phyloP scores from a whole-genome alignment of 2,113 vertebrate species.

The Anas platyrhynchos region DNA sequence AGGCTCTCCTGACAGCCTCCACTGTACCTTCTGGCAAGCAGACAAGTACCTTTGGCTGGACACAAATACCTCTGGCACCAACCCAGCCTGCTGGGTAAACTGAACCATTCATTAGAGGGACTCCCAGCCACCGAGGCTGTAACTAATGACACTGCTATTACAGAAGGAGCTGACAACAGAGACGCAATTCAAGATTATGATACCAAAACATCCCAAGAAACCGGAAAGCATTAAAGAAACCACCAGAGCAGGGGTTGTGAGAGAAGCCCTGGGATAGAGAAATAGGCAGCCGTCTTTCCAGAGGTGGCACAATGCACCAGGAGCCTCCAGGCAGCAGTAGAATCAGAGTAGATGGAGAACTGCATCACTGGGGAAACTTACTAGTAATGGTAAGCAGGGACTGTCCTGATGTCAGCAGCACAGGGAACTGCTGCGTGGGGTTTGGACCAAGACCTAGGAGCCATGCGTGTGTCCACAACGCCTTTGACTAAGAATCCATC shows the following conservation, averaged over 20 bases:
- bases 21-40: conserved; percentile 9
- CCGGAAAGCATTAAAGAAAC: not conserved
- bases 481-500: not conserved
- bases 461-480: not conserved
- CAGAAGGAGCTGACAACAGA: conserved; percentile 25
- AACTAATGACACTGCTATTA: not conserved
- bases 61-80: conserved; percentile 36
- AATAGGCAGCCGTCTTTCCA: not conserved
- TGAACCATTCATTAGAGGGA: not conserved
- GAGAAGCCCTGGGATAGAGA: not conserved
- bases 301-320: not conserved
- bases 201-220: conserved; percentile 52
- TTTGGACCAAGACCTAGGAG: too few relatives aligned
- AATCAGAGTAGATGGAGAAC: not conserved
- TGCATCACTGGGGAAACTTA: fast-evolving
- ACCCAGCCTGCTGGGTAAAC: conserved; percentile 23
- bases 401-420: not conserved
- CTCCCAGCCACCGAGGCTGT: not conserved
- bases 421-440: not conserved
- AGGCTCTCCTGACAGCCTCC: not conserved
- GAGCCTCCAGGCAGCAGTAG: fast-evolving
- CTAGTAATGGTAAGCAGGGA: not conserved
- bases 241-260: not conserved
- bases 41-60: not conserved
- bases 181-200: conserved; percentile 32